Evolutionary conservation across 1,140 invertebrate species (phyloP), one percentile per base, ranked within the genome.

Genomic region (Metaphire vulgaris): DNA sequence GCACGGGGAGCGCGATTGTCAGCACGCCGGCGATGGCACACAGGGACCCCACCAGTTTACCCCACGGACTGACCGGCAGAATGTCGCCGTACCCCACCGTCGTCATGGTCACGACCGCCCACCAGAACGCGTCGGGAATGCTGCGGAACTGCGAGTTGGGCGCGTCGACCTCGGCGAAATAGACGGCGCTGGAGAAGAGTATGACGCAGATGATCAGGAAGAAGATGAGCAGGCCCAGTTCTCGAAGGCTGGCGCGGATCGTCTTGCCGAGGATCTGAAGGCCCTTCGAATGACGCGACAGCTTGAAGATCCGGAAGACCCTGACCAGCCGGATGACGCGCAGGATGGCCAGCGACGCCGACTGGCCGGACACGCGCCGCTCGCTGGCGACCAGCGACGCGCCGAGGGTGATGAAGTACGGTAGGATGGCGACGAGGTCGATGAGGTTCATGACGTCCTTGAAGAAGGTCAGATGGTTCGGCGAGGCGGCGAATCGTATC

Each of bases 401-500:
- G 85, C 95, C 96, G 83, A 99, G 89, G 81, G 97, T 99, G 87
- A 99, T 95, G 90, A 99, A 99, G 88, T 99, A 99, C 80, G 98
- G 98, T 89, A 98, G 96, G 90, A 99, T 99, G 85, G 98, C 95
- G 88, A 86, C 75, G 88, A 99, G 93, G 88, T 99, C 98, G 88
- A 99, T 98, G 88, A 97, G 94, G 90, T 99, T 99, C 93, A 99
- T 97, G 86, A 99, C 93, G 90, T 97, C 80, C 66, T 86, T 87
- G n/a, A 84, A 56, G 77, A 88, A 88, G 15, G 68, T 64, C 16
- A 81, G 64, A 79, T 88, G 87, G 32, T 82, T 82, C 30, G 88
- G 88, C 77, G 80, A 82, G 33, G 80, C 79, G n/a, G 78, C 30
- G 69, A 86, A 83, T 29, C 86, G 78, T 0, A 83, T 65, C 0